Conservation (phyloP, 2,888 invertebrate genomes). For the Polymixis lichenea region DNA sequence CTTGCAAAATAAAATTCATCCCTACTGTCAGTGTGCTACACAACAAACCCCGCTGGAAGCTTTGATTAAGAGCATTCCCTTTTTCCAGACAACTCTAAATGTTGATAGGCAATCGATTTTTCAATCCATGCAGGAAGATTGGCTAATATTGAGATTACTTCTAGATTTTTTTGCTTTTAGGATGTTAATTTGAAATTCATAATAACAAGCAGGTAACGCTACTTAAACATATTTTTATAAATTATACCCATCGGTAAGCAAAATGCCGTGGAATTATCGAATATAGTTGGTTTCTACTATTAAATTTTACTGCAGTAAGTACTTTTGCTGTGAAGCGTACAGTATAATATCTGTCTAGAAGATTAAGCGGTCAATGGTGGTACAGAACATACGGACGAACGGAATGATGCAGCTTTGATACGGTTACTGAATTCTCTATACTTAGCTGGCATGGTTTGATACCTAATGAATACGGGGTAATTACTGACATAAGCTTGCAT, state of each 20-base stretch:
- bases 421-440: constrained; percentile 40
- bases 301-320: neutral
- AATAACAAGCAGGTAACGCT: neutral
- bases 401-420: constrained; percentile 45
- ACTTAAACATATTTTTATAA: neutral
- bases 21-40: too few relatives aligned
- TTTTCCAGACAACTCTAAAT: neutral
- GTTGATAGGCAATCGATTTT: neutral
- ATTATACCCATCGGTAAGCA: neutral
- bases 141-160: neutral
- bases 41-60: too few relatives aligned
- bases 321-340: constrained; percentile 29
- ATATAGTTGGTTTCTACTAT: neutral
- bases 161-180: neutral
- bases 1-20: too few relatives aligned
- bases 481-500: constrained; percentile 27
- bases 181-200: neutral
- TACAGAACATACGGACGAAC: neutral
- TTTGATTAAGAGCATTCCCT: neutral
- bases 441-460: constrained; percentile 14
- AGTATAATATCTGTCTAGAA: constrained; percentile 32
- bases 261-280: neutral
- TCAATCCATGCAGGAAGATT: neutral
- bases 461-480: constrained; percentile 27
- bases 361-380: constrained; percentile 47